Evolutionary conservation across 2,113 vertebrate species (phyloP), one percentile per base, ranked within the genome.

Genomic region (Carlito syrichta): DNA sequence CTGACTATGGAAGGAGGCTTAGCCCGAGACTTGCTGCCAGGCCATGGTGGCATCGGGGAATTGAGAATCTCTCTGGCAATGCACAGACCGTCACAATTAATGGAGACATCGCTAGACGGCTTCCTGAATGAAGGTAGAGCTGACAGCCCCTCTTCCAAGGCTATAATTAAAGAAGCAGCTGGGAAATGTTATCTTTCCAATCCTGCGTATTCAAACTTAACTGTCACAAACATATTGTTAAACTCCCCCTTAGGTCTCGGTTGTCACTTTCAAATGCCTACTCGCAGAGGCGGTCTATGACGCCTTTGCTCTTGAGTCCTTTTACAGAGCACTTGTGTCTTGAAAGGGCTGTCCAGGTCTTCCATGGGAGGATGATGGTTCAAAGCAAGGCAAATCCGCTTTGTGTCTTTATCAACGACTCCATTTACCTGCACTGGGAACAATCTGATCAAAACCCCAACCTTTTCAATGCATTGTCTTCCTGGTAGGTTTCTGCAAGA

Each of bases 141-240:
- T 94, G 96, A 88, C 95, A 92, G 8, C 60, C 90, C 76, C 58
- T 90, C 77, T 82, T 87, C 56, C 84, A 83, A 96, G 69, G 40
- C 40, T 84, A 0, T 91, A 95, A 94, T 98, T 98, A 97, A 93
- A 90, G 89, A 89, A 90, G 77, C 79, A 22, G 58, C 10, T 85
- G 89, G 90, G 96, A 97, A 96, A 66, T 48, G 38, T 56, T n/a
- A 68, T 3, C 56, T 13, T 25, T 43, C 84, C 9, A 30, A 93
- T 95, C 88, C 35, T 93, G 22, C 92, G 54, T 4, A 83, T 94
- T 93, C 32, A 92, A 58, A 60, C 91, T 20, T 92, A 83, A 45
- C 96, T 92, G 81, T 96, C 84, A 71, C 71, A 58, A 89, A 25
- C 90, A 76, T 23, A 81, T 16, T 88, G 86, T 91, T 94, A 50